Evolutionary conservation across 1,140 invertebrate genomes (phyloP).

Genomic region (Drosophila tsacasi): DNA sequence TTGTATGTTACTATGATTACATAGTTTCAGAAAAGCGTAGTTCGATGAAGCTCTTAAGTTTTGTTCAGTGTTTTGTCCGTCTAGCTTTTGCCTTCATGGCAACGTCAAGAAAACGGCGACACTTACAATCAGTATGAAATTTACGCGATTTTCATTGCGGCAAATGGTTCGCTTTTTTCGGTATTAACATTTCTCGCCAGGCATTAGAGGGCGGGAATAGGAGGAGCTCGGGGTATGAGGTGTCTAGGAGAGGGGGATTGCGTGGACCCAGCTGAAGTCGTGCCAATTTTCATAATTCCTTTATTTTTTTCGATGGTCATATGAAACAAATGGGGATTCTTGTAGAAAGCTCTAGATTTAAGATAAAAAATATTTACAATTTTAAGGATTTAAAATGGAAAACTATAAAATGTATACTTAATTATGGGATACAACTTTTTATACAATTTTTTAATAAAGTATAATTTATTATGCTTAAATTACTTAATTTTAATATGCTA

Average conservation of each 20-base stretch:
- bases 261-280: constrained; percentile 49
- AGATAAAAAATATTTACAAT: too few species aligned
- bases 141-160: constrained; percentile 82
- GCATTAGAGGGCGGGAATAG: constrained; percentile 7
- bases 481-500: background rate
- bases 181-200: constrained; percentile 78
- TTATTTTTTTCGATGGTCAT: constrained; percentile 15
- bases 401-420: too few species aligned
- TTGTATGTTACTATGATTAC: too few species aligned
- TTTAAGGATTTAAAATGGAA: too few species aligned
- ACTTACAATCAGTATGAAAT: constrained; percentile 82
- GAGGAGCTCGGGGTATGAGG: constrained; percentile 6
- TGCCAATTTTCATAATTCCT: constrained; percentile 71
- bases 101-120: constrained; percentile 76
- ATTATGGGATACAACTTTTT: too few species aligned
- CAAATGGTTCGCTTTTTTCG: constrained; percentile 81
- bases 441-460: too few species aligned
- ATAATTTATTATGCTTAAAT: background rate
- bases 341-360: too few species aligned
- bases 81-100: constrained; percentile 35
- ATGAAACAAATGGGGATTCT: background rate
- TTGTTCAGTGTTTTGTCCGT: constrained; percentile 8
- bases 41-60: background rate
- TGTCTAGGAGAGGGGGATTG: background rate
- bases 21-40: background rate